Percentiles rank a stretch among this genome's conserved stretches.
Evolutionary conservation across 2,797 vertebrate genomes (phyloP).

Genomic region (Acanthopagrus latus): DNA sequence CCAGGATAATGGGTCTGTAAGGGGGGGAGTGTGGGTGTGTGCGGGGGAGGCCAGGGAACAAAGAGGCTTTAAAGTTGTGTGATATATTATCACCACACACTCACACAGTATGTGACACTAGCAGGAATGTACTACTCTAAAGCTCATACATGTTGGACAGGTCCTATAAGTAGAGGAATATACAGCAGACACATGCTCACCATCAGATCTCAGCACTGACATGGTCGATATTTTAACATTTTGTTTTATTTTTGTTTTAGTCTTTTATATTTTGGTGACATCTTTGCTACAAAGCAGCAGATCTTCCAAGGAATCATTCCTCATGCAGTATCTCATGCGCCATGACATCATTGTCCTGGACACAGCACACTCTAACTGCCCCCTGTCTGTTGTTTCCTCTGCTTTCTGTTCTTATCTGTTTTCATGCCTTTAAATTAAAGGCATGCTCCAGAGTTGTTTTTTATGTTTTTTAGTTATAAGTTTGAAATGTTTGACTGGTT

Average conservation of each 20-base stretch:
- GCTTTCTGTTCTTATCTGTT: too few species aligned
- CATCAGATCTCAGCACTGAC: conserved; percentile 22
- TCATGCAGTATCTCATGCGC: background rate
- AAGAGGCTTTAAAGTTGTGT: conserved; percentile 64
- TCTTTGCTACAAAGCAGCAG: conserved; percentile 24
- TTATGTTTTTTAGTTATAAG: background rate
- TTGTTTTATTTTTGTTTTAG: background rate
- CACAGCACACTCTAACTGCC: background rate
- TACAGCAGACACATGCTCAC: background rate
- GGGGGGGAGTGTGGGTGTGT: conserved; percentile 53
- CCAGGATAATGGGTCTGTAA: conserved; percentile 78
- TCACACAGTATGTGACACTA: conserved; percentile 12
- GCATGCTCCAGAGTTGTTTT: background rate
- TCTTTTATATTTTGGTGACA: conserved; percentile 2
- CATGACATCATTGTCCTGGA: background rate
- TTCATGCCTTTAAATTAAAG: background rate
- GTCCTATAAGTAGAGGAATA: conserved; percentile 11
- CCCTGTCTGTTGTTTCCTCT: background rate
- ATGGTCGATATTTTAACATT: conserved; percentile 19
- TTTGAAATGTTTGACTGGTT: background rate
- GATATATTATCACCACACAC: conserved; percentile 47
- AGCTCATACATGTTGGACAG: conserved; percentile 28
- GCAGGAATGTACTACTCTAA: background rate
- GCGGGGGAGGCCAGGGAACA: conserved; percentile 49
- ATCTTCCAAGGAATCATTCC: conserved; percentile 20